phyloP scores from a whole-genome alignment of 2,113 vertebrate species.

The Orthonyx spaldingii region DNA sequence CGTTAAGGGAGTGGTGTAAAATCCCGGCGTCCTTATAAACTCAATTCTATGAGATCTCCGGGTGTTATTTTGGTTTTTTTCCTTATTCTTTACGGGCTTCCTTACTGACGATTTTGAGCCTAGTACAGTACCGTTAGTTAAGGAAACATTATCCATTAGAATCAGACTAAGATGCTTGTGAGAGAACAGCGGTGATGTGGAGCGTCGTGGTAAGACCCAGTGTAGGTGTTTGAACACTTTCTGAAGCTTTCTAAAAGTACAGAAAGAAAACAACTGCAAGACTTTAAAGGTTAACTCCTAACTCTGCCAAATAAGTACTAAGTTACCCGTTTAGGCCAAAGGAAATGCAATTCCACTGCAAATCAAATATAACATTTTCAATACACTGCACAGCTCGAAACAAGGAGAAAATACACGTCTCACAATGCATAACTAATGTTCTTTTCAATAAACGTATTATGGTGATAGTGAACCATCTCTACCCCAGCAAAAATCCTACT shows the following conservation, averaged over 20 bases:
- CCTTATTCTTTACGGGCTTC: neutral
- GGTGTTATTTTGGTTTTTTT: neutral
- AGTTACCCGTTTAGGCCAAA: constrained; percentile 8
- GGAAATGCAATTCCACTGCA: neutral
- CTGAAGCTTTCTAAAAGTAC: neutral
- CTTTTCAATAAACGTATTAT: neutral
- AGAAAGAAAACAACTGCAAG: neutral
- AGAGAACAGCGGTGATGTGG: neutral
- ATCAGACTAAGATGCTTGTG: neutral
- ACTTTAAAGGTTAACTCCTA: neutral
- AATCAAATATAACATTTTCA: neutral
- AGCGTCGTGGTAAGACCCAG: neutral
- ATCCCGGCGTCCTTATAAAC: neutral
- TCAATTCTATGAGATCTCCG: neutral
- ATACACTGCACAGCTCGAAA: neutral
- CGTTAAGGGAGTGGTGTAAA: neutral
- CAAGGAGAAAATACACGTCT: neutral
- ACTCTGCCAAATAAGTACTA: neutral
- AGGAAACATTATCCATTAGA: neutral
- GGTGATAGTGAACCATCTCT: neutral
- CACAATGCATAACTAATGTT: neutral
- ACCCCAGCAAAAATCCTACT: neutral
- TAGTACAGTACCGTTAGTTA: neutral
- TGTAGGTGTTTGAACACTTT: neutral
- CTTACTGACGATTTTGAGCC: neutral